Conservation (phyloP, 2,797 vertebrate species). For the Geotrypetes seraphini region DNA sequence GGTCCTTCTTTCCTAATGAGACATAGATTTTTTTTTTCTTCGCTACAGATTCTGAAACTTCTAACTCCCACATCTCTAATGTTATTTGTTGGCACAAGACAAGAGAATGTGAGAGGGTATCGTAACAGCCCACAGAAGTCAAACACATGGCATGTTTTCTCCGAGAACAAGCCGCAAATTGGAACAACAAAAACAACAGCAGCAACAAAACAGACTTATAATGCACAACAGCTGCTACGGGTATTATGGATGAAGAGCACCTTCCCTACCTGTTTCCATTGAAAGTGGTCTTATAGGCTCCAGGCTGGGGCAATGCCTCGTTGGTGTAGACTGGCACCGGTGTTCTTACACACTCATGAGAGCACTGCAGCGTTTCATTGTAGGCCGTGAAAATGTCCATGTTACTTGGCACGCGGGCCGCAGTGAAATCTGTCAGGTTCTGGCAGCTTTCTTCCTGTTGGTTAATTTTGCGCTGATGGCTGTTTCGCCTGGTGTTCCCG, state of each 20-base stretch:
- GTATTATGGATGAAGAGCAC: rapidly evolving
- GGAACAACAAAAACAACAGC: too few relatives aligned
- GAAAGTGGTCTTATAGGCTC: slow-evolving; percentile 85
- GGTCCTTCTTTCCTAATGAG: too few relatives aligned
- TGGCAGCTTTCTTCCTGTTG: slow-evolving; percentile 98
- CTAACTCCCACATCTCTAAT: too few relatives aligned
- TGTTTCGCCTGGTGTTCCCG: slow-evolving; percentile 81
- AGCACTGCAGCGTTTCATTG: slow-evolving; percentile 93
- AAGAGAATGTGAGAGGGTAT: too few relatives aligned
- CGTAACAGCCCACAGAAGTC: too few relatives aligned
- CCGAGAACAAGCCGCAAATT: too few relatives aligned
- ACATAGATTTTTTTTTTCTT: too few relatives aligned
- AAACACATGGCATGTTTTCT: too few relatives aligned
- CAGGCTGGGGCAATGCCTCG: slow-evolving; percentile 81
- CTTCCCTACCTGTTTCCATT: slow-evolving; percentile 87
- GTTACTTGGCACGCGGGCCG: slow-evolving; percentile 84
- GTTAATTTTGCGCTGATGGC: slow-evolving; percentile 92
- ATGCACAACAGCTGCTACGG: background rate
- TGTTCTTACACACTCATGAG: slow-evolving; percentile 87
- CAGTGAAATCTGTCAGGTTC: slow-evolving; percentile 93
- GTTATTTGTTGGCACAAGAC: too few relatives aligned
- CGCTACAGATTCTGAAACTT: too few relatives aligned
- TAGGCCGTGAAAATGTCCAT: slow-evolving; percentile 98
- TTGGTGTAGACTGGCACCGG: slow-evolving; percentile 82
- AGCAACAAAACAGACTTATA: background rate